Conservation (phyloP, 2,797 vertebrate species). For the Synanceia verrucosa region DNA sequence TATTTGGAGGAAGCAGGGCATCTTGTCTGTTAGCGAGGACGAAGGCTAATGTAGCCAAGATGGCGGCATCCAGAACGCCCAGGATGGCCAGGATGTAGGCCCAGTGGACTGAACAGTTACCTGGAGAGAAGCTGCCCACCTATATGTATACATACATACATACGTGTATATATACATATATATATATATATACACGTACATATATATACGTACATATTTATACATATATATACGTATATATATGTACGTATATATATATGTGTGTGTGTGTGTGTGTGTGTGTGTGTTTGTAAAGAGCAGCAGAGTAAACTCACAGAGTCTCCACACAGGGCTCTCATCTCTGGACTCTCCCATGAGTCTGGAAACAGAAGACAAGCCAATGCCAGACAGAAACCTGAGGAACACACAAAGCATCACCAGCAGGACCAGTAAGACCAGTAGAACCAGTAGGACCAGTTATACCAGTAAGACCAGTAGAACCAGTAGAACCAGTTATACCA, state of each 20-base stretch:
- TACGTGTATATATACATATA: too few species aligned
- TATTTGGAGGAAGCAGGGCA: conserved; percentile 79
- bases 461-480: too few species aligned
- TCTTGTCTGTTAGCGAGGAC: conserved; percentile 87
- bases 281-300: too few species aligned
- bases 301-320: conserved; percentile 75
- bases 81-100: conserved; percentile 85
- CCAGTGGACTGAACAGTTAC: conserved; percentile 86
- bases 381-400: conserved; percentile 81
- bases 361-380: conserved; percentile 84
- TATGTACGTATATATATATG: too few species aligned
- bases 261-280: too few species aligned
- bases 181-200: too few species aligned
- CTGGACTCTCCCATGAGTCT: conserved; percentile 85
- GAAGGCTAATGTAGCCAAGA: conserved; percentile 85
- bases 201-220: not conserved
- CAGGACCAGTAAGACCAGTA: not conserved
- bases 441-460: not conserved
- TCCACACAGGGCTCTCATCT: conserved; percentile 84
- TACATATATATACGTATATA: too few species aligned
- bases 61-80: conserved; percentile 84
- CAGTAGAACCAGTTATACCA: not conserved
- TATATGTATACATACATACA: too few species aligned
- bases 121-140: conserved; percentile 84
- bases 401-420: not conserved